These are phyloP conservation scores for Aeoliscus strigatus DNA, from an alignment of 2,797 vertebrate species.

Conservation along the genomic window DNA sequence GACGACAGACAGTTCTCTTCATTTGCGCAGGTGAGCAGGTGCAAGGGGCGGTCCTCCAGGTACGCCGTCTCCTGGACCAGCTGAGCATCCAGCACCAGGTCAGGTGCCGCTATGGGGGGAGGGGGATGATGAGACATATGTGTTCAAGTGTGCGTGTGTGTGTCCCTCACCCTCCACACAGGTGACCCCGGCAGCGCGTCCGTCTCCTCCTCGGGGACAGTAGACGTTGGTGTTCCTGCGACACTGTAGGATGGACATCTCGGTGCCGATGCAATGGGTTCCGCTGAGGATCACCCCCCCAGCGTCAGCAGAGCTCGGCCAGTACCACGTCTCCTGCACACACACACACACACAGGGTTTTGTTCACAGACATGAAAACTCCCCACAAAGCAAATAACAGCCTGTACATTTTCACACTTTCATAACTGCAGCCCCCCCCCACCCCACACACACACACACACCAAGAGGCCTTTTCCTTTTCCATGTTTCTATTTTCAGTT, in stretches of 20 bases:
- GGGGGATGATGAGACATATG: no score
- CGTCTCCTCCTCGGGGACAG: slow-evolving; percentile 82
- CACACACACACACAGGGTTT: slow-evolving; percentile 5
- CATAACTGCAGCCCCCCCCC: slow-evolving; percentile 42
- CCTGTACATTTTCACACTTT: slow-evolving; percentile 63
- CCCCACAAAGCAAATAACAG: slow-evolving; percentile 27
- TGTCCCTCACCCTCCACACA: slow-evolving; percentile 83
- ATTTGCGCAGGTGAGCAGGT: slow-evolving; percentile 87
- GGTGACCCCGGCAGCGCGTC: slow-evolving; percentile 83
- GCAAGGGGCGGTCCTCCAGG: slow-evolving; percentile 90
- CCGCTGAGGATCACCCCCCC: slow-evolving; percentile 82
- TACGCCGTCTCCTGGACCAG: slow-evolving; percentile 91
- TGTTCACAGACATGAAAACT: slow-evolving; percentile 1
- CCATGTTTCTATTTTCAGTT: slow-evolving; percentile 70
- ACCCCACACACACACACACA: slow-evolving; percentile 22
- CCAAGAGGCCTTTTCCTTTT: slow-evolving; percentile 61
- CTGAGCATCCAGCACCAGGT: slow-evolving; percentile 89
- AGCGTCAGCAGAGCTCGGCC: slow-evolving; percentile 79
- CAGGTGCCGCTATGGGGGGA: slow-evolving; percentile 80
- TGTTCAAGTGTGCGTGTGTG: no score
- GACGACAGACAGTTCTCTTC: slow-evolving; percentile 93
- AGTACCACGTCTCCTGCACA: slow-evolving; percentile 91
- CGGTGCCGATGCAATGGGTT: slow-evolving; percentile 80
- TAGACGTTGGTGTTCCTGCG: slow-evolving; percentile 81
- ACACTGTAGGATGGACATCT: slow-evolving; percentile 89